phyloP scores from a whole-genome alignment of 1,140 invertebrate species.

The Andrena cerasifolii region DNA sequence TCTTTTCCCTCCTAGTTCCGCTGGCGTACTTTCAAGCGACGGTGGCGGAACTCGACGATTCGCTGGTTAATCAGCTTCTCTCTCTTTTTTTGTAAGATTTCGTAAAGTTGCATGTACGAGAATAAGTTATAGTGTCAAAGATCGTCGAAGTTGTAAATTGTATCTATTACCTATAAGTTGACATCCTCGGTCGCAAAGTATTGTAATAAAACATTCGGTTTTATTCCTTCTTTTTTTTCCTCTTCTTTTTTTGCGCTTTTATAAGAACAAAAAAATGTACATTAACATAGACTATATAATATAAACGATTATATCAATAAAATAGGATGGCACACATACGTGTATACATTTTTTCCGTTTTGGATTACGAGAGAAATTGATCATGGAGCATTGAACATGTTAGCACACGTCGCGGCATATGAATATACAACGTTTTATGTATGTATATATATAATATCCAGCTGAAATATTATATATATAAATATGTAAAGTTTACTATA shows the following conservation, averaged over 20 bases:
- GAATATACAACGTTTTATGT: constrained; percentile 58
- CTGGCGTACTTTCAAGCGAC: constrained; percentile 58
- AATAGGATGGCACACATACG: constrained; percentile 74
- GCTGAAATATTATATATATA: constrained; percentile 66
- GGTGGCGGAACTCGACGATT: constrained; percentile 47
- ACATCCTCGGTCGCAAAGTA: constrained; percentile 56
- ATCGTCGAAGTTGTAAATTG: constrained; percentile 73
- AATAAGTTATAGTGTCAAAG: constrained; percentile 61
- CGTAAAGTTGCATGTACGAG: constrained; percentile 56
- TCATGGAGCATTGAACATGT: constrained; percentile 62
- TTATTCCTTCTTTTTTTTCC: too few relatives aligned
- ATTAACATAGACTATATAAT: constrained; percentile 77
- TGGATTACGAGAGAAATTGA: constrained; percentile 50
- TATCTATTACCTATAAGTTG: constrained; percentile 77
- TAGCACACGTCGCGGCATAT: constrained; percentile 55
- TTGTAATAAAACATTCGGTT: constrained; percentile 77
- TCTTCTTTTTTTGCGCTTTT: constrained; percentile 76
- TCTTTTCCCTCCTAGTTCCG: constrained; percentile 55
- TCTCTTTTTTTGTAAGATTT: constrained; percentile 64
- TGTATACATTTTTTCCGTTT: constrained; percentile 71
- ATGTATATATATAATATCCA: constrained; percentile 72
- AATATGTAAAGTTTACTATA: constrained; percentile 67
- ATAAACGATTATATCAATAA: constrained; percentile 76
- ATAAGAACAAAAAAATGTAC: constrained; percentile 76
- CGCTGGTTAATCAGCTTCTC: constrained; percentile 43